phyloP scores from a whole-genome alignment of 2,888 invertebrate species.

The Syrphus vitripennis region DNA sequence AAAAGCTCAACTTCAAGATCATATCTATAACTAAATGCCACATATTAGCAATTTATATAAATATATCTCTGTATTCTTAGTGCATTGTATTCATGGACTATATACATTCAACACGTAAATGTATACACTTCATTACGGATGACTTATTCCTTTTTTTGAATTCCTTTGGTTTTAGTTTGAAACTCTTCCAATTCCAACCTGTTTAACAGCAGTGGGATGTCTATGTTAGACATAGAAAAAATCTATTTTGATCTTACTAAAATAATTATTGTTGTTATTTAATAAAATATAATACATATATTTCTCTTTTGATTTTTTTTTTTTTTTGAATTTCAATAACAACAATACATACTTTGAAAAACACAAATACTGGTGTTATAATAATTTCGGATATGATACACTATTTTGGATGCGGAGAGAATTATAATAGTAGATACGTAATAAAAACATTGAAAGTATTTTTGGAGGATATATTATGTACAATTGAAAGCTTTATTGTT shows the following conservation, averaged over 20 bases:
- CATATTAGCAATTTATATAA: neutral
- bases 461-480: neutral
- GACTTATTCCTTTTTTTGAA: constrained; percentile 34
- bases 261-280: constrained; percentile 26
- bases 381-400: neutral
- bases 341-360: neutral
- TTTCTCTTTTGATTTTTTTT: neutral
- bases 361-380: neutral
- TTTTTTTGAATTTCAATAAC: constrained; percentile 2
- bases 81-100: neutral
- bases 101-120: neutral
- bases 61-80: neutral
- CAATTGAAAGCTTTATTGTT: neutral
- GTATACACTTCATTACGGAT: neutral
- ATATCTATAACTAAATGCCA: neutral
- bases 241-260: constrained; percentile 36
- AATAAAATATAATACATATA: constrained; percentile 27
- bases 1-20: constrained; percentile 52
- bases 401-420: neutral
- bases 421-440: neutral
- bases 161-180: constrained; percentile 25
- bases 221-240: neutral
- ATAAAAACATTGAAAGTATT: neutral
- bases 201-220: constrained; percentile 12
- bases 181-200: constrained; percentile 37